Evolutionary conservation across 30 jellyfish, hydroid and myxozoan species (phyloP), one percentile per base, ranked within the genome.

Genomic region (Cassiopea xamachana): DNA sequence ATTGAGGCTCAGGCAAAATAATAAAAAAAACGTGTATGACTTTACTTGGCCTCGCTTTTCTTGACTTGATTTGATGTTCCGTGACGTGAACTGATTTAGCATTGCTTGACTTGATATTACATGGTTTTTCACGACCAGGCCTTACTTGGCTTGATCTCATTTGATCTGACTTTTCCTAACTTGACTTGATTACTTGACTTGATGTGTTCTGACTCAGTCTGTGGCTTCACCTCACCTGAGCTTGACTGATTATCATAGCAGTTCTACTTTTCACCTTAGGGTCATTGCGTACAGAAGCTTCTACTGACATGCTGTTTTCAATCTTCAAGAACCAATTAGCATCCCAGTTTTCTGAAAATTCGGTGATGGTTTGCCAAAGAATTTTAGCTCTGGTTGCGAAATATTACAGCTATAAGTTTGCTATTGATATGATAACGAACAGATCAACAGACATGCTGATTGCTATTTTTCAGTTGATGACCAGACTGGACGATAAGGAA

Each of bases 391-490:
- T 82, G 13, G 43, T 67, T n/a, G 81, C 73, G 10, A 68, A 82
- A 17, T 82, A 62, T 58, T 82, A 60, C 82, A 64, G 51, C 19
- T 62, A 46, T 45, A 67, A 71, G 55, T 1, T 7, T 14, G 49
- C 89, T 14, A 0, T n/a, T 68, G 69, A 75, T 13, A 76, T n/a
- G 60, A 14, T 87, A 44, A 79, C 89, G 61, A 46, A 19, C 17
- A 9, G 62, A 44, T 48, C 84, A 4, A 19, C 60, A 48, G 94
- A 87, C 16, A n/a, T 87, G 69, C 71, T 87, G 84, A n/a, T 87
- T 44, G 84, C 89, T 8, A 13, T 50, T 17, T 87, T 87, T 80
- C 94, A 87, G 9, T 51, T 44, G 6, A 67, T 58, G 81, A 48
- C 39, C 58, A 75, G 71, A 78, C 49, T 64, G 60, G 85, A 51